Conservation (phyloP, 1,140 invertebrate species). For the Probaryconus sp. region DNA sequence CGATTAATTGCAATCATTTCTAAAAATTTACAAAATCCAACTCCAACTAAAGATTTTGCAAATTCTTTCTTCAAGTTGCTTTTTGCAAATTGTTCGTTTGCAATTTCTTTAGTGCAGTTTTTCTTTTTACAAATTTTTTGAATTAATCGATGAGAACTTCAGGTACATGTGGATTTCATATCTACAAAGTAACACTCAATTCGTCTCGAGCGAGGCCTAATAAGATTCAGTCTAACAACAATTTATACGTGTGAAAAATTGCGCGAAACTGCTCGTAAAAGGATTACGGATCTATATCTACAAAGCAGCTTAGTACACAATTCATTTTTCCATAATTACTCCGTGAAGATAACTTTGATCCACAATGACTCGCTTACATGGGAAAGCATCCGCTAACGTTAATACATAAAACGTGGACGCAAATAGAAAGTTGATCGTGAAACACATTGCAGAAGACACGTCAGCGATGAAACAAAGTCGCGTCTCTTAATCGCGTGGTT, state of each 20-base stretch:
- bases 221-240: too few species aligned
- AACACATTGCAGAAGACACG: constrained; percentile 39
- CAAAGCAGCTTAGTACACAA: constrained; percentile 23
- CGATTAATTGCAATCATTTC: too few species aligned
- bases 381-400: constrained; percentile 12
- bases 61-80: too few species aligned
- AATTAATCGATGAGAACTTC: too few species aligned
- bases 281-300: constrained; percentile 17
- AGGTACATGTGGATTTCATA: too few species aligned
- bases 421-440: constrained; percentile 52
- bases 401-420: neutral
- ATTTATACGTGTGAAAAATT: constrained; percentile 29
- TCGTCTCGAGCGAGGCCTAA: too few species aligned
- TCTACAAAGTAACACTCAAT: too few species aligned
- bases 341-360: constrained; percentile 19
- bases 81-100: too few species aligned
- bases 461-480: constrained; percentile 15
- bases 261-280: constrained; percentile 5
- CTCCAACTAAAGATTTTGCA: too few species aligned
- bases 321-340: constrained; percentile 53
- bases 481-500: constrained; percentile 50
- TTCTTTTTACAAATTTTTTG: too few species aligned
- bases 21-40: too few species aligned
- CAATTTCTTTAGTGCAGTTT: too few species aligned
- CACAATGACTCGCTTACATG: constrained; percentile 23